Conservation (phyloP, 2,797 vertebrate species). For the Phrynocephalus guinanensis region DNA sequence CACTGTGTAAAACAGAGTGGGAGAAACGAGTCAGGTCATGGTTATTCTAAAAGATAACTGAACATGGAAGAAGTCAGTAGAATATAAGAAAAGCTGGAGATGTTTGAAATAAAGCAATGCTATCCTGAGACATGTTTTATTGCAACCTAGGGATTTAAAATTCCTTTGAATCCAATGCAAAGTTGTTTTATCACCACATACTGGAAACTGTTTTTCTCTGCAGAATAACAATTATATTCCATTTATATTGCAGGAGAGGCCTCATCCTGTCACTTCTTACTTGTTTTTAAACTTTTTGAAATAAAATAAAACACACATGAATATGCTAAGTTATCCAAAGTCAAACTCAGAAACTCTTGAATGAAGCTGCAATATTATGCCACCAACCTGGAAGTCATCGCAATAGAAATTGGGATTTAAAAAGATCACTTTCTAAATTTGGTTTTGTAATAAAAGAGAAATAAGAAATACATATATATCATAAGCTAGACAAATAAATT, state of each 20-base stretch:
- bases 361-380: no score
- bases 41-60: conserved; percentile 30
- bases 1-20: neutral
- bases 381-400: no score
- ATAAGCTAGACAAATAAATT: no score
- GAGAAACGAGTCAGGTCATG: neutral
- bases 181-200: neutral
- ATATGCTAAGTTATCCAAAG: no score
- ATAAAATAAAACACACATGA: no score
- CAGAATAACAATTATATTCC: no score
- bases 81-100: neutral
- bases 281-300: neutral
- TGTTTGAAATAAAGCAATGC: neutral
- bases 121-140: neutral
- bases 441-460: no score
- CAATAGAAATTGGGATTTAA: no score
- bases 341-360: no score
- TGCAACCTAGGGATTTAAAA: neutral
- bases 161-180: neutral
- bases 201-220: neutral
- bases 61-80: neutral
- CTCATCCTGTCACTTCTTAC: neutral
- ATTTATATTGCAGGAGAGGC: no score
- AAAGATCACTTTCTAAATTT: no score
- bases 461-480: no score